Base-by-base conservation (phyloP, 2,888 invertebrate genomes). In the Sarcophaga variegata region DNA sequence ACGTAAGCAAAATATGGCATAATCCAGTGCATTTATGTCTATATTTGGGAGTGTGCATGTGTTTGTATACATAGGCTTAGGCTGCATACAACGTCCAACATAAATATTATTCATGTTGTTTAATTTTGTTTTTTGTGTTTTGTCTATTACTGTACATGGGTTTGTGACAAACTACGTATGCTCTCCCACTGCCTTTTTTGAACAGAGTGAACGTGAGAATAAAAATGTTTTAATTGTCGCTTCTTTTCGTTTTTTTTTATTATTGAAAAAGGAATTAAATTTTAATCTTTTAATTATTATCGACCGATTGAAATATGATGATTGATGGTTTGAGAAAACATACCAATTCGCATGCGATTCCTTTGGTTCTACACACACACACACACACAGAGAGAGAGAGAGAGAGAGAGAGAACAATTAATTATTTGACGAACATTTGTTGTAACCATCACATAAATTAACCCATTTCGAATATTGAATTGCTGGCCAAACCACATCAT, bases 51-150 rank as follows among this genome's bases (percentile, higher is more conserved):
- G 12, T 63, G 22, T 20, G 27, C 45, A 60, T n/a, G 20, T 47
- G 63, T 54, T n/a, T 67, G 37, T 37, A 10, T 8, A 10, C 37
- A 37, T 8, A 59, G 45, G 64, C 59, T 49, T 71, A 27, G 54
- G 37, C 69, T 74, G 37, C 63, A 54, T 71, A 54, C 63, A 76
- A 47, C 64, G 37, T 62, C 47, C 49, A 83, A 78, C 59, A 79
- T 77, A 86, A 86, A 88, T 86, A 85, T 88, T 82, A 78, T 85
- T 70, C 74, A n/a, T 59, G 77, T 87, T 85, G 79, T 79, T 85
- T 83, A 86, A 86, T 86, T 87, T 87, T 37, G 69, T 64, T 22
- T 59, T 71, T 20, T 37, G 69, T 64, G n/a, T 59, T 71, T 20
- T 76, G 72, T 12, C 37, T 47, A 47, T 12, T 20, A 77, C 22